Evolutionary conservation across 2,113 vertebrate genomes (phyloP).

Genomic region (Mionectes macconnelli): DNA sequence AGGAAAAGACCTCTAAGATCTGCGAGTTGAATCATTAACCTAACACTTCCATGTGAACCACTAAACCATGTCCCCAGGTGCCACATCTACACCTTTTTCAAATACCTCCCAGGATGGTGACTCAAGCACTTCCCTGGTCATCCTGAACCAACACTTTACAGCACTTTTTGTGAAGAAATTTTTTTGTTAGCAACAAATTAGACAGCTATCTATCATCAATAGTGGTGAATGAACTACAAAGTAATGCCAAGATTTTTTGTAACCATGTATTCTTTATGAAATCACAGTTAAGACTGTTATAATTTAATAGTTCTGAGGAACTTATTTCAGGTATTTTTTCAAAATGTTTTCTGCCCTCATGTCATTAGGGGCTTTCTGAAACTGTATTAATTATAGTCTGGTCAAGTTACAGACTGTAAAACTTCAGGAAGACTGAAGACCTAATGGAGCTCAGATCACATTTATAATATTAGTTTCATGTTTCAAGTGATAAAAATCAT

Average conservation of each 20-base stretch:
- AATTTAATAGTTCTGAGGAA: neutral
- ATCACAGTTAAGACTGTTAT: neutral
- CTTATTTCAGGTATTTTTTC: neutral
- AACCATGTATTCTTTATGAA: neutral
- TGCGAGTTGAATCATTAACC: neutral
- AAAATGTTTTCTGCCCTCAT: neutral
- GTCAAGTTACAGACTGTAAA: neutral
- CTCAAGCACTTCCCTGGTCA: neutral
- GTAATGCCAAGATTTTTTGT: neutral
- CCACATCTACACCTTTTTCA: neutral
- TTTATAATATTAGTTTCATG: neutral
- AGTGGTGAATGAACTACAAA: neutral
- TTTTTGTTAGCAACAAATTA: neutral
- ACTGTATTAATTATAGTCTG: neutral
- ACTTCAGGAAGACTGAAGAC: neutral
- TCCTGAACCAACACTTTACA: neutral
- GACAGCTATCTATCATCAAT: neutral
- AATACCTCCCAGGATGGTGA: neutral
- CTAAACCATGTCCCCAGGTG: neutral
- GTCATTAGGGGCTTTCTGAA: neutral
- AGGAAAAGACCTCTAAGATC: neutral
- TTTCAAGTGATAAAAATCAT: neutral
- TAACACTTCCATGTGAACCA: neutral
- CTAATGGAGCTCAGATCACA: neutral
- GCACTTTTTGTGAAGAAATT: neutral